These are phyloP conservation scores for Plecotus auritus DNA, from an alignment of 2,113 vertebrate genomes.

Conservation along the genomic window DNA sequence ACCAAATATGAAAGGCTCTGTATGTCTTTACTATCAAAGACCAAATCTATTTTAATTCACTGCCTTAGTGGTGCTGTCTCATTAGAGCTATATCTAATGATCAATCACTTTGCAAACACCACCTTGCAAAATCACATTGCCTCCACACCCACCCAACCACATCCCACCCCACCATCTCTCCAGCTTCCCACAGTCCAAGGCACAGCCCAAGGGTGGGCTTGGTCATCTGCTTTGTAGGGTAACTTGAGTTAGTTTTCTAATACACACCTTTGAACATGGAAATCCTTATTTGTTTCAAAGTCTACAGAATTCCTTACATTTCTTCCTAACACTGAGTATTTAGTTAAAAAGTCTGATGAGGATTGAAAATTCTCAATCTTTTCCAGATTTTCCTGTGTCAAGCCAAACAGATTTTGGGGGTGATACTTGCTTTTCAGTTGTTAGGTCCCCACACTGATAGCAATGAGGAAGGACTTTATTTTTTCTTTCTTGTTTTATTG, in stretches of 20 bases:
- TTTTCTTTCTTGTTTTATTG: background rate
- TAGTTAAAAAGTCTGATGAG: background rate
- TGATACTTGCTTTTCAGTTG: background rate
- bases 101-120: background rate
- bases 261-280: background rate
- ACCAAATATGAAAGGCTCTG: background rate
- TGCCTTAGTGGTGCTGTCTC: background rate
- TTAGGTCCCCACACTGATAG: background rate
- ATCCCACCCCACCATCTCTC: accelerated
- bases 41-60: background rate
- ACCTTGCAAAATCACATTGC: background rate
- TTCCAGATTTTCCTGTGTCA: background rate
- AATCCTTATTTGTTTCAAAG: background rate
- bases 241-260: background rate
- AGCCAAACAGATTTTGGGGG: background rate
- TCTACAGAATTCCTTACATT: background rate
- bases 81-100: background rate
- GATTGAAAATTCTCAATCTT: background rate
- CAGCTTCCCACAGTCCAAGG: background rate
- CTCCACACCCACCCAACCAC: accelerated
- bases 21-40: background rate
- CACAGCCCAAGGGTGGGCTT: background rate
- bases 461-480: background rate
- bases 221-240: background rate
- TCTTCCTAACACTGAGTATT: background rate